A percentile compares a stretch with the other conserved stretches of the same genome.
These are phyloP conservation scores for Myrmecobius fasciatus DNA, from an alignment of 2,113 vertebrate genomes.

Conservation along the genomic window DNA sequence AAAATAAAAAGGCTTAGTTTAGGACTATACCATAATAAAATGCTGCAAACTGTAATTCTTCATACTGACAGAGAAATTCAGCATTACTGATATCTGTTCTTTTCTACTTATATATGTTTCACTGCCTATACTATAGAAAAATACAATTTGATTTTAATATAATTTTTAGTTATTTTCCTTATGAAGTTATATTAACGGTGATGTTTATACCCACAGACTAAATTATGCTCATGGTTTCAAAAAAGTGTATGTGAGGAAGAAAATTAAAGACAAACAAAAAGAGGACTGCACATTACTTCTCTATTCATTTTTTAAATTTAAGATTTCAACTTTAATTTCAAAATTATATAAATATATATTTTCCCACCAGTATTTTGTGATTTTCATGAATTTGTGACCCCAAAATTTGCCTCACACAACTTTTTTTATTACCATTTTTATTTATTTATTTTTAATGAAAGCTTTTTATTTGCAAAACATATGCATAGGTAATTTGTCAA, in stretches of 20 bases:
- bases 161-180: slow-evolving; percentile 44
- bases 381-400: background rate
- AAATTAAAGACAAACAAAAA: background rate
- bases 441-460: no score
- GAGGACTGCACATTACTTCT: background rate
- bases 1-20: background rate
- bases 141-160: slow-evolving; percentile 29
- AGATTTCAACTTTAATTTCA: background rate
- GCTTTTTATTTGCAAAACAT: no score
- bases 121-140: slow-evolving; percentile 56
- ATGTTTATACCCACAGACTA: slow-evolving; percentile 27
- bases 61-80: slow-evolving; percentile 38
- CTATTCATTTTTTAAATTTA: slow-evolving; percentile 1
- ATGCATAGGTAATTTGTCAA: no score
- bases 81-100: background rate
- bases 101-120: slow-evolving; percentile 33
- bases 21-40: background rate
- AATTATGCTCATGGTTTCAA: slow-evolving; percentile 44
- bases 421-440: no score
- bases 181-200: slow-evolving; percentile 51
- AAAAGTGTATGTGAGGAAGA: slow-evolving; percentile 25
- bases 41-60: background rate
- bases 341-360: background rate
- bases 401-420: slow-evolving; percentile 50
- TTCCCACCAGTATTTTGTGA: background rate